Base-by-base conservation (phyloP, 2,888 invertebrate genomes). In the Imbricaverruca yamaguchii region DNA sequence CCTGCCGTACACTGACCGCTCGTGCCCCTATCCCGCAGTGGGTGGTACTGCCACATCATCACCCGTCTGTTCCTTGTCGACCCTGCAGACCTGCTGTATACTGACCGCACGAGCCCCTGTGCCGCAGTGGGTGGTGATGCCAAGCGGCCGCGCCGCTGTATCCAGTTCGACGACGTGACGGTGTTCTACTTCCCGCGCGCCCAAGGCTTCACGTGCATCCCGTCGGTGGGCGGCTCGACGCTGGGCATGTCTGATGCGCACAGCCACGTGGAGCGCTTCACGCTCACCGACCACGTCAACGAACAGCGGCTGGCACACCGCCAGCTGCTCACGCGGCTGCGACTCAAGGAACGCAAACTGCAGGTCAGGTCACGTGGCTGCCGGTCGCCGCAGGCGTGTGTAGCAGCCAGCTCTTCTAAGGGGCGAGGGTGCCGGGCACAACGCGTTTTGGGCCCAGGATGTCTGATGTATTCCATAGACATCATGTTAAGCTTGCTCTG, bases 161-260 rank as follows among this genome's bases (percentile, higher is more conserved):
- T 98, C 83, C 91, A 92, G 84, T 98, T 98, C 87, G 93, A 96
- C 85, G 93, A 92, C 84, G 97, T 98, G 0, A 95, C 95, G 39
- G 96, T 98, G 15, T 98, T 92, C 88, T 98, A 97, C 88, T 98
- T 98, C 88, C 95, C 95, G 4, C 90, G 98, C 86, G 91, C 95
- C 81, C 95, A 96, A 89, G 96, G 95, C 57, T 84, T 95, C 88
- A 93, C 94, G 65, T 95, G 96, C 88, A 94, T 96, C 83, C 96
- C 96, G 80, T 95, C 95, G 18, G 87, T 89, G 86, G 90, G 90
- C 53, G 90, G 90, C 67, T 89, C 89, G 18, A 97, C 97, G 6
- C 89, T 98, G 84, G 97, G 98, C 55, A 98, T 98, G 97, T 92
- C 88, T 25, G 87, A 88, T 80, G 87, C 89, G 81, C 92, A 92